Evolutionary conservation across 2,888 invertebrate species (phyloP).

Genomic region (Catocala fraxini): DNA sequence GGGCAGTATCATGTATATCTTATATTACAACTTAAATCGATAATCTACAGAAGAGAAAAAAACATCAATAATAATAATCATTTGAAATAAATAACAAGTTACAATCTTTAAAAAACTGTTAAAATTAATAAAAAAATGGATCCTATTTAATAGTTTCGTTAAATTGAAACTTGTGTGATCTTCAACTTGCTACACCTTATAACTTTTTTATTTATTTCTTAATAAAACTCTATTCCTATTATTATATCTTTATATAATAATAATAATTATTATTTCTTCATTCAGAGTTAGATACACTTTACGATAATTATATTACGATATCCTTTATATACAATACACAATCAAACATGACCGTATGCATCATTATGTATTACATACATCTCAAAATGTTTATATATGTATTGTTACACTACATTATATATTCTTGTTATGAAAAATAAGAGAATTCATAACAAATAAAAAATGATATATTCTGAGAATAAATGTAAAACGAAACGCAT

Average conservation of each 20-base stretch:
- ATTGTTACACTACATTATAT: constrained; percentile 58
- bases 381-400: constrained; percentile 44
- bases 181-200: constrained; percentile 77
- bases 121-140: constrained; percentile 80
- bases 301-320: constrained; percentile 79
- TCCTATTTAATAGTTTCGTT: constrained; percentile 72
- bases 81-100: constrained; percentile 88
- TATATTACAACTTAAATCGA: constrained; percentile 83
- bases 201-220: constrained; percentile 84
- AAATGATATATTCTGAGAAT: constrained; percentile 51
- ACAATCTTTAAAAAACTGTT: constrained; percentile 84
- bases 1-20: constrained; percentile 84
- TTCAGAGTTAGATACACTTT: constrained; percentile 84
- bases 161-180: constrained; percentile 80
- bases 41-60: constrained; percentile 77
- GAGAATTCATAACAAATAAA: constrained; percentile 52
- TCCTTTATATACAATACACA: constrained; percentile 71
- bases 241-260: constrained; percentile 86
- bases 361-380: constrained; percentile 59
- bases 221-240: constrained; percentile 87
- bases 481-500: constrained; percentile 69
- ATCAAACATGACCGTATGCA: constrained; percentile 52
- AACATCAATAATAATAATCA: constrained; percentile 85
- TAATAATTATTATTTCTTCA: constrained; percentile 84
- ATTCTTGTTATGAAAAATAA: constrained; percentile 54